phyloP scores from a whole-genome alignment of 1,140 invertebrate genomes.

The Augochlora pura region DNA sequence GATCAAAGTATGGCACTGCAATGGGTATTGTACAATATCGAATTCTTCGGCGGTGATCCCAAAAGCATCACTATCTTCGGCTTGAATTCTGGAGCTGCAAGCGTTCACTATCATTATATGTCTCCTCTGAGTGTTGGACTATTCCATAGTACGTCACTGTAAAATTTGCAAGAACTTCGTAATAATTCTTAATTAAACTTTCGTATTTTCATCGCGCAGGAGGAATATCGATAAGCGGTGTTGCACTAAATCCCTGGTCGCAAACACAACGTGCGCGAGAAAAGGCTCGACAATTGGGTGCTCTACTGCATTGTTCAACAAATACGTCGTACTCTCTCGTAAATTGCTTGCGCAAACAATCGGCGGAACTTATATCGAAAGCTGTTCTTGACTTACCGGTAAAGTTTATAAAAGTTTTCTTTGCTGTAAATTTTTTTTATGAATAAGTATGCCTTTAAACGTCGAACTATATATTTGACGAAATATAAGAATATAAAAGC shows the following conservation, averaged over 20 bases:
- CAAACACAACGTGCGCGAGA: conserved; percentile 83
- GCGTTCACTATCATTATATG: conserved; percentile 84
- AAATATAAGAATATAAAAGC: no score
- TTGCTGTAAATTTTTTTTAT: no score
- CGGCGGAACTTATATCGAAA: conserved; percentile 81
- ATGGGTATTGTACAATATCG: conserved; percentile 82
- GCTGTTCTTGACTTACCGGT: conserved; percentile 78
- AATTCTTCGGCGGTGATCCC: conserved; percentile 80
- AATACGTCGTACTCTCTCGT: conserved; percentile 81
- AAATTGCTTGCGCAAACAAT: conserved; percentile 85
- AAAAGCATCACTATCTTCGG: conserved; percentile 81
- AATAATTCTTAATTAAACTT: background rate
- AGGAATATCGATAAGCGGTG: conserved; percentile 90
- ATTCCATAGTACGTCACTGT: conserved; percentile 71
- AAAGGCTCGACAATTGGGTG: conserved; percentile 85
- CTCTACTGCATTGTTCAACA: conserved; percentile 85
- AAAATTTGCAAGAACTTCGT: background rate
- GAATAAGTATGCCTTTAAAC: no score
- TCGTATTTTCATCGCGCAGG: conserved; percentile 63
- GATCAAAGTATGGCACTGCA: conserved; percentile 83
- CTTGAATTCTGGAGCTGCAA: conserved; percentile 80
- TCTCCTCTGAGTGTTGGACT: conserved; percentile 73
- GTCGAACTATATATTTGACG: no score
- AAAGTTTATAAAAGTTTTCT: background rate
- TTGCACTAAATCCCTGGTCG: conserved; percentile 86